Conservation (phyloP, 2,113 vertebrate species). For the Narcine bancroftii region DNA sequence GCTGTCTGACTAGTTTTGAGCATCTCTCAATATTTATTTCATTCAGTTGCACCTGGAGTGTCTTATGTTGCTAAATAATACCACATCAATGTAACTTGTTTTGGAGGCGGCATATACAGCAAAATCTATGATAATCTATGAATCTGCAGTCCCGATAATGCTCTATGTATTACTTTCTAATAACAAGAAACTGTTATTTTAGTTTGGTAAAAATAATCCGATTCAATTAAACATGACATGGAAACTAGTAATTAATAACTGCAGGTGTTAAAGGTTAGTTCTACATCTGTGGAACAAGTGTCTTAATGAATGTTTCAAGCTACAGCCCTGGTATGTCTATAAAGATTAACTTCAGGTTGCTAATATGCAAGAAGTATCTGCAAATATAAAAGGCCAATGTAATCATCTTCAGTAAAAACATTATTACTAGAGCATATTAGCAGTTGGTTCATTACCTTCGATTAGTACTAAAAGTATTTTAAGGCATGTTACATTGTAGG, state of each 20-base stretch:
- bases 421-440: background rate
- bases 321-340: background rate
- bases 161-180: background rate
- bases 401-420: background rate
- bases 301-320: background rate
- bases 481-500: background rate
- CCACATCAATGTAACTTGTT: background rate
- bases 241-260: background rate
- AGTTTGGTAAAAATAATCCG: background rate
- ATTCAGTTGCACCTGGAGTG: no score
- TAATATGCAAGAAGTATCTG: background rate
- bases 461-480: background rate
- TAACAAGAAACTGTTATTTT: background rate
- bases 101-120: background rate
- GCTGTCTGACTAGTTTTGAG: no score
- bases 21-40: no score
- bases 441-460: background rate
- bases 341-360: background rate
- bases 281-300: background rate
- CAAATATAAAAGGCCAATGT: background rate
- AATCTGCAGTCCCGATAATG: no score
- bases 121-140: background rate
- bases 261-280: slow-evolving; percentile 6
- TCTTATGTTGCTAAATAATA: background rate
- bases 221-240: background rate